Evolutionary conservation across 2,888 invertebrate genomes (phyloP).

Genomic region (Dermolepida albohirtum): DNA sequence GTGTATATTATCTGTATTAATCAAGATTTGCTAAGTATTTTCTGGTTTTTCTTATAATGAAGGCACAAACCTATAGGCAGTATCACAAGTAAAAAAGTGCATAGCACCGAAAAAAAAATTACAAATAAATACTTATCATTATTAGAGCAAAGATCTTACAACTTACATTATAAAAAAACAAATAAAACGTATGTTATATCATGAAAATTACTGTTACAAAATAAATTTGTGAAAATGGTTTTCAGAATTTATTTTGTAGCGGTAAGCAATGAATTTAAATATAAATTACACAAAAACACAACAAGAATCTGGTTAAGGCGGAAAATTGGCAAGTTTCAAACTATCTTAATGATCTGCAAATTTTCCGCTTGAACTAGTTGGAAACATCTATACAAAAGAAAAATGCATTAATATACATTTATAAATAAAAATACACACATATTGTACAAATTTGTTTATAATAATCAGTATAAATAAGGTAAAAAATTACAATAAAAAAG

Average conservation of each 20-base stretch:
- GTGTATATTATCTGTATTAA: neutral
- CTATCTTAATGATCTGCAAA: too few relatives aligned
- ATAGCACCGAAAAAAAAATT: slow-evolving; percentile 45
- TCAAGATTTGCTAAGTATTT: neutral
- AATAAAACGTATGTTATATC: neutral
- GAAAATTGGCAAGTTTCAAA: neutral
- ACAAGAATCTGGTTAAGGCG: too few relatives aligned
- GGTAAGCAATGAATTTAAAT: slow-evolving; percentile 5
- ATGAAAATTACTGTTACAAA: neutral
- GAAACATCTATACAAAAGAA: neutral
- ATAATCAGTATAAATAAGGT: neutral
- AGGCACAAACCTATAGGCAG: slow-evolving; percentile 53
- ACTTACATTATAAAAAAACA: slow-evolving; percentile 7
- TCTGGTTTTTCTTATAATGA: slow-evolving; percentile 41
- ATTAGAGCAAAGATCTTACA: slow-evolving; percentile 12
- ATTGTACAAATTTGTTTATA: neutral
- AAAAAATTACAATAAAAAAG: neutral
- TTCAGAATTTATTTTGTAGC: slow-evolving; percentile 3
- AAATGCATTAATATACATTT: slow-evolving; percentile 1
- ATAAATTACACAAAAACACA: neutral
- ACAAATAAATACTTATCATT: slow-evolving; percentile 42
- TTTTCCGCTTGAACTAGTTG: neutral
- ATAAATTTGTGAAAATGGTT: neutral
- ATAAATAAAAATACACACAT: slow-evolving; percentile 13
- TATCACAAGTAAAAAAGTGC: slow-evolving; percentile 53